Evolutionary conservation across 1,140 invertebrate genomes (phyloP).

Genomic region (Bombus turneri): DNA sequence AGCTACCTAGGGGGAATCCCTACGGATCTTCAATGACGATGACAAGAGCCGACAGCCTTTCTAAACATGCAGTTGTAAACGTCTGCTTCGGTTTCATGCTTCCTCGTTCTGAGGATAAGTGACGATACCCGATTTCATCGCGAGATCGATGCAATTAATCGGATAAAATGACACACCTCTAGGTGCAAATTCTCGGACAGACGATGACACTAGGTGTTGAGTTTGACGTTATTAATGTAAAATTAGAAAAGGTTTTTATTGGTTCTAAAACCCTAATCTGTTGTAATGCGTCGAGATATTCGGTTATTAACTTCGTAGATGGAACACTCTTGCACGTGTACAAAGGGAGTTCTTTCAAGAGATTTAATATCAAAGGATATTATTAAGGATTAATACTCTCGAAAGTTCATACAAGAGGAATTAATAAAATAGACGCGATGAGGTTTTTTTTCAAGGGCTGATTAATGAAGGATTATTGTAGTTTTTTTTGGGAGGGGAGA

Average conservation of each 20-base stretch:
- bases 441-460: neutral
- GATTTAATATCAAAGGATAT: neutral
- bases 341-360: neutral
- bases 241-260: neutral
- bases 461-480: constrained; percentile 26
- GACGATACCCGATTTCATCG: neutral
- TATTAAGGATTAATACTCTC: neutral
- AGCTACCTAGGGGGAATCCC: constrained; percentile 57
- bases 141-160: constrained; percentile 20
- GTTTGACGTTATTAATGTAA: neutral
- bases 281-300: neutral
- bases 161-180: neutral
- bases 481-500: too few relatives aligned
- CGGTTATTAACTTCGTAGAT: neutral
- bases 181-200: neutral
- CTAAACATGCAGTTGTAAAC: constrained; percentile 80
- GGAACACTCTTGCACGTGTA: constrained; percentile 6
- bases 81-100: constrained; percentile 80
- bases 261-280: neutral
- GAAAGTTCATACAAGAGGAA: neutral
- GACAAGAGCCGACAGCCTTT: constrained; percentile 80
- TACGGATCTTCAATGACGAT: constrained; percentile 71
- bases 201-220: neutral
- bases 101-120: constrained; percentile 2
- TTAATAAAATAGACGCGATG: neutral